Evolutionary conservation across 2,797 vertebrate species (phyloP), one percentile per base, ranked within the genome.

Genomic region (Sebastiscus albofasciatus): DNA sequence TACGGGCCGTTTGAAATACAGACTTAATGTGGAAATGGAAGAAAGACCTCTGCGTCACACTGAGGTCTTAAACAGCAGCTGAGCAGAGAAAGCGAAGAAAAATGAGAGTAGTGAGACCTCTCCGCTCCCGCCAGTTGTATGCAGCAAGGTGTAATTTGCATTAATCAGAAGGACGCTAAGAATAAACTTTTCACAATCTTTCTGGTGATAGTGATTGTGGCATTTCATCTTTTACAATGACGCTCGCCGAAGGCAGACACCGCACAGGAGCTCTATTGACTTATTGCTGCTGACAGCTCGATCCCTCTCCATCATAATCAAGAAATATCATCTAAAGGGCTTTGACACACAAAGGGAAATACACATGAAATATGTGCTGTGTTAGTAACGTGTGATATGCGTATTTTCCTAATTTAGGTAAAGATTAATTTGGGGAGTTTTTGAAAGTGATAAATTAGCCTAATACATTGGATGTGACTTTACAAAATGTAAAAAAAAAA

Each of bases 101-200:
- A 82, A 31, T 2, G 27, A 49, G 13, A 67, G 58, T 39, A 34
- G 75, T 65, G 52, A 26, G 34, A 58, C 74, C 33, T 31, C 66
- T 75, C 68, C 12, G 22, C 80, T 82, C 34, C 80, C 71, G 83
- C 74, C 88, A 86, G 80, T 83, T 75, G 56, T 72, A 72, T 68
- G 77, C 75, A 59, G 89, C 26, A 80, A 87, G 79, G 91, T 89
- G 88, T 92, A 91, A 93, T 94, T 91, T 93, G 89, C 93, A 94
- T 94, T 90, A 92, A 91, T 93, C 87, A 92, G 72, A 79, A 49
- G 20, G 76, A 33, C 20, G 83, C 93, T 93, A 82, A 91, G 80
- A 93, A 94, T 93, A 94, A 91, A 92, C 87, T 76, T 91, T 84
- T 91, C 85, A 90, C 81, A 75, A 74, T 93, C 85, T 82, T 77